Conservation (phyloP, 2,797 vertebrate genomes). For the Clarias laeviceps region DNA sequence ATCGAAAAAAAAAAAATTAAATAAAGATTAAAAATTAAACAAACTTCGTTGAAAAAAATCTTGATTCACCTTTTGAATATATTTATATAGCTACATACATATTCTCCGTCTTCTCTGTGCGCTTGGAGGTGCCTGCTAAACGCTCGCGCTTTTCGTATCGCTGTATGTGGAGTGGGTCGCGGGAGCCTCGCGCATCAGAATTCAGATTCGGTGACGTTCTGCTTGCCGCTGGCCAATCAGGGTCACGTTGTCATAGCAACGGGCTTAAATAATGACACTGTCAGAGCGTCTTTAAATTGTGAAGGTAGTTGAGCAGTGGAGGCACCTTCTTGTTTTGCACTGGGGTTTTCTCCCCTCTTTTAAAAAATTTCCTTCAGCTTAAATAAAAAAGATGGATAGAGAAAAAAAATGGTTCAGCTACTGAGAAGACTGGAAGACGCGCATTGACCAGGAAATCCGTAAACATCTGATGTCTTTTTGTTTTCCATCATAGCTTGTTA, state of each 20-base stretch:
- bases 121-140: conserved; percentile 71
- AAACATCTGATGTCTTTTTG: not conserved
- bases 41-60: conserved; percentile 8
- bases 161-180: conserved; percentile 79
- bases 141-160: conserved; percentile 86
- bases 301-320: conserved; percentile 27
- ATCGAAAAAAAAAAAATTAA: not conserved
- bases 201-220: conserved; percentile 91
- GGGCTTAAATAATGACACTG: conserved; percentile 87
- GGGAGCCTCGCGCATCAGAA: conserved; percentile 88
- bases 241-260: conserved; percentile 85
- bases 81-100: not conserved
- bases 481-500: not conserved
- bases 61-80: not conserved
- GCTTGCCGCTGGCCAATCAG: conserved; percentile 80
- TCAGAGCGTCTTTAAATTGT: conserved; percentile 58
- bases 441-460: not conserved
- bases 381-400: not conserved
- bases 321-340: conserved; percentile 20
- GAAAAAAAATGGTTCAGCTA: not conserved
- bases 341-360: not conserved
- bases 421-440: not conserved
- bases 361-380: not conserved
- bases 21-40: not conserved
- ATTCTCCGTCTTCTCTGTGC: conserved; percentile 29